Percentiles rank a stretch among this genome's conserved stretches.
Conservation (phyloP, 2,113 vertebrate species). For the Syrmaticus mikado region DNA sequence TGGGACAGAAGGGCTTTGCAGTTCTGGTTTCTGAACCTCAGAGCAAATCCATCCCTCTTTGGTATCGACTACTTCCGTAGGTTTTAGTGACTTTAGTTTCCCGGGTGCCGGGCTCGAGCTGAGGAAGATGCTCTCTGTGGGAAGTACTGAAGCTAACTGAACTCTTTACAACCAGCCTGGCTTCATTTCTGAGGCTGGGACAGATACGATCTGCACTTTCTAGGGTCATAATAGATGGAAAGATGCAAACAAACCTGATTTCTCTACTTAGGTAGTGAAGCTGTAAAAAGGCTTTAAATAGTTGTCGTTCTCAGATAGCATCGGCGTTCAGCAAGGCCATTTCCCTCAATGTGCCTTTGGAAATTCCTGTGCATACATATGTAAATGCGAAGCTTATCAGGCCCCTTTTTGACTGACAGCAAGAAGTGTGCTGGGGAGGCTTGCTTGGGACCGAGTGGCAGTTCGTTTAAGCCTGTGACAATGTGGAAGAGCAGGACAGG, state of each 20-base stretch:
- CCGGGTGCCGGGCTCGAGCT: not conserved
- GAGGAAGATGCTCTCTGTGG: not conserved
- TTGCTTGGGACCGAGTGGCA: not conserved
- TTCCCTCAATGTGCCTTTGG: slow-evolving; percentile 46
- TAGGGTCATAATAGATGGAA: slow-evolving; percentile 30
- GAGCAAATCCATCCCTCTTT: not conserved
- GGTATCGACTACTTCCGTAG: not conserved
- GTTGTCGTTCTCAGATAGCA: slow-evolving; percentile 55
- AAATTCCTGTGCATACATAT: slow-evolving; percentile 48
- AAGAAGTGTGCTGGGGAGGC: not conserved
- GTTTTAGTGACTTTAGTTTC: not conserved
- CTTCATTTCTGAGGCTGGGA: not conserved
- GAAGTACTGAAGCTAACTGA: not conserved
- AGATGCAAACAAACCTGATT: slow-evolving; percentile 27
- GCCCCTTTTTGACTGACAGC: slow-evolving; percentile 32
- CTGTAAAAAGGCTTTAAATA: slow-evolving; percentile 22
- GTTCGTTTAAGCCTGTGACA: not conserved
- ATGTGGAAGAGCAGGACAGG: not conserved
- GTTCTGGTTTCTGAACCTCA: not conserved
- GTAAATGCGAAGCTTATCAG: slow-evolving; percentile 40
- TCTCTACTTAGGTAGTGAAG: slow-evolving; percentile 36
- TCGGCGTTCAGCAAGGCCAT: slow-evolving; percentile 56
- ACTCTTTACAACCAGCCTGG: not conserved
- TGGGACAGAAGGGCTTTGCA: not conserved
- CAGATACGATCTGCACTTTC: not conserved